These are phyloP conservation scores for Linyphia triangularis DNA, from an alignment of 2,888 invertebrate genomes.

Conservation along the genomic window DNA sequence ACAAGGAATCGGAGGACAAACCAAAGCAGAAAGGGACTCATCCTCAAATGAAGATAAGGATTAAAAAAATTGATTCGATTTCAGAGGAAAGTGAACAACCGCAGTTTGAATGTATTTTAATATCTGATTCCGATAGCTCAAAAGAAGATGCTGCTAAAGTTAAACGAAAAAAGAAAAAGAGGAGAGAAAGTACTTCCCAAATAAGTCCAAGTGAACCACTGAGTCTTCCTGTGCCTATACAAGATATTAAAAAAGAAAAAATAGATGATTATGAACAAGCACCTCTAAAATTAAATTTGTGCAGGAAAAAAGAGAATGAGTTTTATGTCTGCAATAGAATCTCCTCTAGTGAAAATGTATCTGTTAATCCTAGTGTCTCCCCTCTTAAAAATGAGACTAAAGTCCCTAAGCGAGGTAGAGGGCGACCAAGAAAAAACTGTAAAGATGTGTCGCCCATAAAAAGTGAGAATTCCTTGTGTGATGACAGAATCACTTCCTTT, in stretches of 20 bases:
- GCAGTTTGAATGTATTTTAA: background rate
- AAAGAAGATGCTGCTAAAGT: background rate
- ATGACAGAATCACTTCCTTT: background rate
- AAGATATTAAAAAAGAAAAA: slow-evolving; percentile 20
- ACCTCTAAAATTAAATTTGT: background rate
- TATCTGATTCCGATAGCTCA: background rate
- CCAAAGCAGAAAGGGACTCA: too few relatives aligned
- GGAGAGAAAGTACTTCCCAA: background rate
- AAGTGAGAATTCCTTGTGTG: background rate
- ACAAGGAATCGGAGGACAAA: too few relatives aligned
- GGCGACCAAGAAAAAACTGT: slow-evolving; percentile 16
- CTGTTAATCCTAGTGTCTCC: background rate
- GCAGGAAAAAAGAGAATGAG: too few relatives aligned
- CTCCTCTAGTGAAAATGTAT: background rate
- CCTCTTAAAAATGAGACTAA: background rate
- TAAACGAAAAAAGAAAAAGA: background rate
- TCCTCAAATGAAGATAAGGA: too few relatives aligned
- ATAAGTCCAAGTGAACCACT: background rate
- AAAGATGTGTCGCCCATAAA: slow-evolving; percentile 33
- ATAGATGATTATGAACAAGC: slow-evolving; percentile 12
- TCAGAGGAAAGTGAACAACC: too few relatives aligned
- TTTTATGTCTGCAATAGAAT: background rate
- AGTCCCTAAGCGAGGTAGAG: slow-evolving; percentile 9
- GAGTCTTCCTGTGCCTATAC: background rate
- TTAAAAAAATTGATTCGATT: too few relatives aligned